These are phyloP conservation scores for Ephialtes manifestator DNA, from an alignment of 2,888 invertebrate species.

Conservation along the genomic window DNA sequence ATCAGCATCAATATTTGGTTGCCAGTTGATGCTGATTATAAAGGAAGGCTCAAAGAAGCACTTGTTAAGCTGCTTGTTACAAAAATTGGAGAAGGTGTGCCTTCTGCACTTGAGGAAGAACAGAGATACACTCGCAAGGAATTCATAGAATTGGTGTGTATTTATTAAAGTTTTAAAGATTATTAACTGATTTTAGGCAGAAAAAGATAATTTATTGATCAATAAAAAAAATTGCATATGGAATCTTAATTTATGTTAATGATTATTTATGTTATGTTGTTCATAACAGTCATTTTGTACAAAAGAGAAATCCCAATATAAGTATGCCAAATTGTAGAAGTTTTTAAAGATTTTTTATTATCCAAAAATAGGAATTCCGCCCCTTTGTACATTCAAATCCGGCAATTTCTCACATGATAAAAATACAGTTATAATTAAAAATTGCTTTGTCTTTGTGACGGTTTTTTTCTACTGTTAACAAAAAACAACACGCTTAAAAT, in stretches of 20 bases:
- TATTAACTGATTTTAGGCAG: neutral
- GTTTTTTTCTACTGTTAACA: too few relatives aligned
- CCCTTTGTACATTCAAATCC: too few relatives aligned
- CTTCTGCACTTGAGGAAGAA: constrained; percentile 69
- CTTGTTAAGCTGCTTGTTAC: constrained; percentile 81
- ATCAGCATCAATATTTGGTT: constrained; percentile 92
- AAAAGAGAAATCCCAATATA: too few relatives aligned
- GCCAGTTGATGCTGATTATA: constrained; percentile 88
- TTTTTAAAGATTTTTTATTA: too few relatives aligned
- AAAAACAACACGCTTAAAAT: neutral
- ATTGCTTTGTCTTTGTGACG: neutral
- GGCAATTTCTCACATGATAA: too few relatives aligned
- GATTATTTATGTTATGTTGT: too few relatives aligned
- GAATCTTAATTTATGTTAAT: too few relatives aligned
- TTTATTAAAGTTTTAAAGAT: constrained; percentile 5
- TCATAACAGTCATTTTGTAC: too few relatives aligned
- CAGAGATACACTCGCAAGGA: constrained; percentile 70
- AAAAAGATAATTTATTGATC: neutral
- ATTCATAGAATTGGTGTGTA: constrained; percentile 78
- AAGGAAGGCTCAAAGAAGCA: constrained; percentile 81
- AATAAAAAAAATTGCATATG: too few relatives aligned
- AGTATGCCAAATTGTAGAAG: too few relatives aligned
- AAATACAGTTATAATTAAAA: neutral
- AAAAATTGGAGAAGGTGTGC: constrained; percentile 76
- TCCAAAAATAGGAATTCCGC: too few relatives aligned